phyloP scores from a whole-genome alignment of 37 sponge, comb jelly and placozoan genomes.

The Ianthella basta region DNA sequence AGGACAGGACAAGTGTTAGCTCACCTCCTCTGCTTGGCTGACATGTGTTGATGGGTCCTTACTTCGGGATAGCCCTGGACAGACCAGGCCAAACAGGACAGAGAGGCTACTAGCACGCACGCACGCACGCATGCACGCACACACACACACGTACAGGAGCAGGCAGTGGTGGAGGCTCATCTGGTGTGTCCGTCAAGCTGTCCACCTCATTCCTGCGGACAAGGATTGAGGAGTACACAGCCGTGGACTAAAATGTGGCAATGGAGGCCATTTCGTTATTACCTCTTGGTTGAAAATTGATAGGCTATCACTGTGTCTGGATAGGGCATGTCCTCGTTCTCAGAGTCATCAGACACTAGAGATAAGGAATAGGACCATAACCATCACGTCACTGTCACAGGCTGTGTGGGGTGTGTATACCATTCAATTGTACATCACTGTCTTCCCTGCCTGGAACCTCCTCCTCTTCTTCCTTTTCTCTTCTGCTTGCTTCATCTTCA shows the following conservation, averaged over 20 bases:
- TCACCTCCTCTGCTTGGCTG: constrained; percentile 70
- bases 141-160: neutral
- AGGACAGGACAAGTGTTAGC: neutral
- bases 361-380: too few species aligned
- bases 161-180: neutral
- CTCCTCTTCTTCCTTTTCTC: too few species aligned
- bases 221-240: neutral
- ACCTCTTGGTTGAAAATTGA: constrained; percentile 6
- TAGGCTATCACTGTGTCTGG: constrained; percentile 18
- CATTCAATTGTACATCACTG: neutral
- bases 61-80: constrained; percentile 12
- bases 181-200: neutral
- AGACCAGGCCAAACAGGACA: neutral
- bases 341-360: too few species aligned
- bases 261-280: neutral
- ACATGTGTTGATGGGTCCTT: constrained; percentile 54
- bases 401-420: neutral
- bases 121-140: constrained; percentile 3
- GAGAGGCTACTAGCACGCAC: constrained; percentile 15
- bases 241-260: neutral
- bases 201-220: constrained; percentile 14
- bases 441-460: too few species aligned
- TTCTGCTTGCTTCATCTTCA: neutral
- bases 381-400: too few species aligned
- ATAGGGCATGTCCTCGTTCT: too few species aligned